These are phyloP conservation scores for Lates japonicus DNA, from an alignment of 2,797 vertebrate genomes.

Conservation along the genomic window DNA sequence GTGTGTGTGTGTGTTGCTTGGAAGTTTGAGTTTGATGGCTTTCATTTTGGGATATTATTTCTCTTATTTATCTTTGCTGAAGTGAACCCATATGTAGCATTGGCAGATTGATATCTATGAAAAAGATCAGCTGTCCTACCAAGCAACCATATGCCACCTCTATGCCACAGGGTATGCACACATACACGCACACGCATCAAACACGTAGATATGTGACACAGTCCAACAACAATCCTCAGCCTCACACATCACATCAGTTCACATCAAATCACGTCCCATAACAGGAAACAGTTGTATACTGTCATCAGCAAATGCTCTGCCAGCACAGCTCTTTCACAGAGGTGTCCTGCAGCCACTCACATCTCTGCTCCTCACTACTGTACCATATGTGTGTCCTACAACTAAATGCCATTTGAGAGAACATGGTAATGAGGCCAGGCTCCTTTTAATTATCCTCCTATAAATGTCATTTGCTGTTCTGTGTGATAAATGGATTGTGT, in stretches of 20 bases:
- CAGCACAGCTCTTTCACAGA: conserved; percentile 45
- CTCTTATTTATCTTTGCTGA: neutral
- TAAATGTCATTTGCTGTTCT: conserved; percentile 54
- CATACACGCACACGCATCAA: conserved; percentile 27
- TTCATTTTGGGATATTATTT: neutral
- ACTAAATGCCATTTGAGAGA: conserved; percentile 69
- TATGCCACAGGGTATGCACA: conserved; percentile 26
- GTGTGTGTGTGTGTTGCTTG: neutral
- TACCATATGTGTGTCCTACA: conserved; percentile 44
- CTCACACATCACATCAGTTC: conserved; percentile 52
- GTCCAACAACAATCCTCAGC: conserved; percentile 40
- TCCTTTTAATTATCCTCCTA: conserved; percentile 64
- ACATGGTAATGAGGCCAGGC: conserved; percentile 56
- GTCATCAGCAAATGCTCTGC: conserved; percentile 50
- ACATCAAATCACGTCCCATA: conserved; percentile 55
- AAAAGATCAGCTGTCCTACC: conserved; percentile 19
- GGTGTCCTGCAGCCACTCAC: conserved; percentile 50
- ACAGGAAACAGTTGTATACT: conserved; percentile 56
- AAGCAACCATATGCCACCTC: conserved; percentile 36
- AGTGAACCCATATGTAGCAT: neutral
- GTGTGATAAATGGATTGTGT: conserved; percentile 47
- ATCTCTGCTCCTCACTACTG: conserved; percentile 28
- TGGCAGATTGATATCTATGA: neutral
- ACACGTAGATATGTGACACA: conserved; percentile 40
- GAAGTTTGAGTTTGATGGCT: neutral